These are phyloP conservation scores for Caenorhabditis sinica DNA, from an alignment of 2,888 invertebrate species.

Conservation along the genomic window DNA sequence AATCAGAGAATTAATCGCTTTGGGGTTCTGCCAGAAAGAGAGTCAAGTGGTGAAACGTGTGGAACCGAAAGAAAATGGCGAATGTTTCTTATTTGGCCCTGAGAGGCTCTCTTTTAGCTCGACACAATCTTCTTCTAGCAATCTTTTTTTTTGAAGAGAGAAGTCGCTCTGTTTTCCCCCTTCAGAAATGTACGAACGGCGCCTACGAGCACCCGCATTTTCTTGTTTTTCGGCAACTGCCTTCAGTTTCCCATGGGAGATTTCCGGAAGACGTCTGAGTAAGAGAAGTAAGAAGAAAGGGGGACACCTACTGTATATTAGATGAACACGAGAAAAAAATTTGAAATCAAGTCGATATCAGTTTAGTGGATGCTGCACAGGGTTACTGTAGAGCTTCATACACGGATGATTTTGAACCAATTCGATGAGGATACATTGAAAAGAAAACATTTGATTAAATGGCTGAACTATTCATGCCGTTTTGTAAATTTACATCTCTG, in stretches of 20 bases:
- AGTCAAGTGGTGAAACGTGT: constrained; percentile 7
- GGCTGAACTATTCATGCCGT: neutral
- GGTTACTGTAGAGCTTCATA: neutral
- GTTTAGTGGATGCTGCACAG: too few species aligned
- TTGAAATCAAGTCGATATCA: too few species aligned
- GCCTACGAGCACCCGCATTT: constrained; percentile 13
- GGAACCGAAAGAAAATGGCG: neutral
- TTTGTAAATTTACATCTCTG: neutral
- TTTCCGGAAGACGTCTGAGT: constrained; percentile 16
- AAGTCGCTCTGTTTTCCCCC: constrained; percentile 21
- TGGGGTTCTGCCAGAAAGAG: too few species aligned
- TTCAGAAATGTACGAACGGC: constrained; percentile 35
- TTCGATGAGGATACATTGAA: neutral
- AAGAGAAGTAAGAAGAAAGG: neutral
- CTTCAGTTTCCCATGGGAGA: constrained; percentile 31
- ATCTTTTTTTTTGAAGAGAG: constrained; percentile 27
- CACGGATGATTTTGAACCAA: too few species aligned
- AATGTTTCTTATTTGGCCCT: constrained; percentile 24
- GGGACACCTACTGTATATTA: neutral
- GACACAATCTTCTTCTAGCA: constrained; percentile 22
- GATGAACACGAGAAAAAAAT: neutral
- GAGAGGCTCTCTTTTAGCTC: neutral
- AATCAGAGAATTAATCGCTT: too few species aligned
- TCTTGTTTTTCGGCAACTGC: constrained; percentile 37
- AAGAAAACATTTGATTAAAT: neutral